Evolutionary conservation across 2,113 vertebrate species (phyloP).

Genomic region (Prinia subflava): DNA sequence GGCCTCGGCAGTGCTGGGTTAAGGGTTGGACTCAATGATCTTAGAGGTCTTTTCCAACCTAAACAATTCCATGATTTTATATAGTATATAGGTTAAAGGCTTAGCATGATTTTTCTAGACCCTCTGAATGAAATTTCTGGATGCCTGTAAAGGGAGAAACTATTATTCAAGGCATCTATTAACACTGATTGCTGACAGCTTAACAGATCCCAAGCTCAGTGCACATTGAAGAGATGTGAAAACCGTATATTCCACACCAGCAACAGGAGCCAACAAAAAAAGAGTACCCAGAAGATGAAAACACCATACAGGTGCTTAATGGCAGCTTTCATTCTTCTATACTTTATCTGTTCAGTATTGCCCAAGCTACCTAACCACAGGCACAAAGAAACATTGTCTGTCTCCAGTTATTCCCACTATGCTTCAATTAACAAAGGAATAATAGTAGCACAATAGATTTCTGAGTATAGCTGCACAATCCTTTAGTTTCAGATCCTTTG

Average conservation of each 20-base stretch:
- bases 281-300: background rate
- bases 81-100: background rate
- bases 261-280: background rate
- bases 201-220: background rate
- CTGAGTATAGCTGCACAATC: background rate
- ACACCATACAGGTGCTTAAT: background rate
- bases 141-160: background rate
- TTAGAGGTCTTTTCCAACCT: background rate
- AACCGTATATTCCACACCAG: background rate
- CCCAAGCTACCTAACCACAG: background rate
- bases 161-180: background rate
- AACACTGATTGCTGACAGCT: background rate
- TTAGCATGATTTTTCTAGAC: background rate
- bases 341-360: background rate
- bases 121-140: background rate
- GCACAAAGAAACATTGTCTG: background rate
- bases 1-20: background rate
- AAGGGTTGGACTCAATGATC: background rate
- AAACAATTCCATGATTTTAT: background rate
- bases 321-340: background rate
- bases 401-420: background rate
- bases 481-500: background rate
- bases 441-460: background rate
- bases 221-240: background rate
- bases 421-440: constrained; percentile 22